A percentile compares a stretch with the other conserved stretches of the same genome.
Conservation (phyloP, 2,797 vertebrate species). For the Alca torda region DNA sequence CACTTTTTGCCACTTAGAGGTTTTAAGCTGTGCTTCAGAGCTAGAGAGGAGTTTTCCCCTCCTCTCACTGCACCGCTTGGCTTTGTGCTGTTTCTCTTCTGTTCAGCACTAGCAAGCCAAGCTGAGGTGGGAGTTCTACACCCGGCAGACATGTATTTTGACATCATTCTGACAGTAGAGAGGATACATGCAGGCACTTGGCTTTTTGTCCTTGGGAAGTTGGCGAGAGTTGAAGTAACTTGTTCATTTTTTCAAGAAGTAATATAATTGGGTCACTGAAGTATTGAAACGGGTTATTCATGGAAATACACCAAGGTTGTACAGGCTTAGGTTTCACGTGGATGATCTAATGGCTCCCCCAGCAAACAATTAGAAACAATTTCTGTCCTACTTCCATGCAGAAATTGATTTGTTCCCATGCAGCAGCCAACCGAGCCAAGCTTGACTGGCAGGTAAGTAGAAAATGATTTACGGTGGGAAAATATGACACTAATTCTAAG, state of each 20-base stretch:
- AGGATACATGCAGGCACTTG: not conserved
- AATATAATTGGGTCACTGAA: constrained; percentile 57
- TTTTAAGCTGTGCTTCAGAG: not conserved
- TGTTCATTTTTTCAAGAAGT: not conserved
- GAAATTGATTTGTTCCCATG: constrained; percentile 34
- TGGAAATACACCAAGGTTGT: constrained; percentile 11
- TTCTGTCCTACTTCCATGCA: constrained; percentile 19
- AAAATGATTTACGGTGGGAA: not conserved
- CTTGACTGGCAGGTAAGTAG: constrained; percentile 28
- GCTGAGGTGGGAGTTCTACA: not conserved
- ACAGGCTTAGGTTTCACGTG: not conserved
- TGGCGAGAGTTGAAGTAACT: not conserved
- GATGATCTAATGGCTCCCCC: constrained; percentile 44
- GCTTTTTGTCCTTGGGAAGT: constrained; percentile 27
- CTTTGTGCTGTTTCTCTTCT: not conserved
- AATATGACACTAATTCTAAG: constrained; percentile 14
- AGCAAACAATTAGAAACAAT: constrained; percentile 63
- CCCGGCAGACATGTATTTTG: not conserved
- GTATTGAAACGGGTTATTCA: constrained; percentile 6
- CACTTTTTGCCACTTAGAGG: not conserved
- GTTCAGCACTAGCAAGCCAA: not conserved
- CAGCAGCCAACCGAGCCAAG: constrained; percentile 19
- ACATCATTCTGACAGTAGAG: not conserved
- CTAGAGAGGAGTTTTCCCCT: not conserved
- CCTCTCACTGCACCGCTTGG: not conserved